Conservation (phyloP, 1,140 invertebrate genomes). For the Oryzaephilus surinamensis region DNA sequence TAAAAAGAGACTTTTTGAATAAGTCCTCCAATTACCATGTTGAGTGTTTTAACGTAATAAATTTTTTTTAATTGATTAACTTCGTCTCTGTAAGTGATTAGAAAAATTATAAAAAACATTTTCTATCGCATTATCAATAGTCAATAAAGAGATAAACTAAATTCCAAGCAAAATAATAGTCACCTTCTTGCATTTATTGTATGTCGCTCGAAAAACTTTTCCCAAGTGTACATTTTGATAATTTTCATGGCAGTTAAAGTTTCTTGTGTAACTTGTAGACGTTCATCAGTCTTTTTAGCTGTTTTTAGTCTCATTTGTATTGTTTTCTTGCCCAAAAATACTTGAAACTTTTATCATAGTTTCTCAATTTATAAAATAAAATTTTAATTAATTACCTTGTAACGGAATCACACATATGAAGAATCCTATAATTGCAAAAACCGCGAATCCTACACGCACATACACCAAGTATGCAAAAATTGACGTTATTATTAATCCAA, state of each 20-base stretch:
- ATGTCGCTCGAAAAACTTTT: constrained; percentile 66
- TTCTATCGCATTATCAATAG: background rate
- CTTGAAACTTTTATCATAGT: constrained; percentile 7
- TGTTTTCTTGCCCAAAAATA: constrained; percentile 15
- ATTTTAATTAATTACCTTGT: constrained; percentile 6
- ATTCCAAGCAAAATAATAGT: too few relatives aligned
- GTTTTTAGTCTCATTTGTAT: constrained; percentile 11
- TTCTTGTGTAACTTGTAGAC: constrained; percentile 76
- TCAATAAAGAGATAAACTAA: background rate
- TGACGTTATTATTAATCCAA: constrained; percentile 67
- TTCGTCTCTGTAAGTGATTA: constrained; percentile 9
- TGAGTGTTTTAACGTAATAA: constrained; percentile 15
- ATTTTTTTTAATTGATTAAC: constrained; percentile 12
- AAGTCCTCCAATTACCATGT: constrained; percentile 36
- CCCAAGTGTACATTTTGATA: constrained; percentile 87
- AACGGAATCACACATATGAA: constrained; percentile 2
- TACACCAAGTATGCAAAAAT: constrained; percentile 67
- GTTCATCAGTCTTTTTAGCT: constrained; percentile 53
- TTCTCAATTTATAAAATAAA: background rate
- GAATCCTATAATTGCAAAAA: constrained; percentile 41
- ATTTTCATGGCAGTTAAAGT: constrained; percentile 69
- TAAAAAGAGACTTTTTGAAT: constrained; percentile 47
- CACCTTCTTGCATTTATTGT: constrained; percentile 4
- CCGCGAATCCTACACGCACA: constrained; percentile 55
- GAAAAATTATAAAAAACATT: constrained; percentile 11